Conservation (phyloP, 1,140 invertebrate genomes). For the Trachymyrmex cornetzi region DNA sequence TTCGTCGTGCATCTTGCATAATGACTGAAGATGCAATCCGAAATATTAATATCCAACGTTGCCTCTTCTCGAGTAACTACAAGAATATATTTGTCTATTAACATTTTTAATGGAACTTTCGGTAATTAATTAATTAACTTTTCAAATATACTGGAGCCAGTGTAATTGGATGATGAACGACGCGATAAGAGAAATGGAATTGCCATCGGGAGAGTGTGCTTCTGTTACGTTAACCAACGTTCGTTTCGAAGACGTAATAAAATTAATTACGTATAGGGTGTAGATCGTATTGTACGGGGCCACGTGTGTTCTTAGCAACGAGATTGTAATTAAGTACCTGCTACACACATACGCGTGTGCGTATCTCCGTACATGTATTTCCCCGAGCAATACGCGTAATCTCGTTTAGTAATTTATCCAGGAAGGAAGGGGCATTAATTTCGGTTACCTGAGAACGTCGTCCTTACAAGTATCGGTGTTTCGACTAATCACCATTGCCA, state of each 20-base stretch:
- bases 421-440: slow-evolving; percentile 31
- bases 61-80: no score
- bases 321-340: slow-evolving; percentile 40
- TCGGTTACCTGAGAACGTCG: not conserved
- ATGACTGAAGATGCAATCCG: not conserved
- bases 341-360: no score
- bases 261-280: slow-evolving; percentile 47
- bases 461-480: not conserved
- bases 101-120: not conserved
- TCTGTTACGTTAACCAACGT: slow-evolving; percentile 18
- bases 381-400: slow-evolving; percentile 15
- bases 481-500: slow-evolving; percentile 16
- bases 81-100: slow-evolving; percentile 14
- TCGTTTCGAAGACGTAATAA: slow-evolving; percentile 5
- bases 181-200: slow-evolving; percentile 12
- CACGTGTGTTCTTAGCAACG: slow-evolving; percentile 25
- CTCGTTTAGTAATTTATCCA: slow-evolving; percentile 7
- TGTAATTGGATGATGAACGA: not conserved
- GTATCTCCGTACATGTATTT: not conserved
- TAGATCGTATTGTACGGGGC: slow-evolving; percentile 5
- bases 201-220: not conserved
- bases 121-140: slow-evolving; percentile 23
- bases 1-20: slow-evolving; percentile 17
- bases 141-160: not conserved
- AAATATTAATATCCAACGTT: slow-evolving; percentile 11